Conservation (phyloP, 2,888 invertebrate genomes). For the Chrysotoxum bicinctum region DNA sequence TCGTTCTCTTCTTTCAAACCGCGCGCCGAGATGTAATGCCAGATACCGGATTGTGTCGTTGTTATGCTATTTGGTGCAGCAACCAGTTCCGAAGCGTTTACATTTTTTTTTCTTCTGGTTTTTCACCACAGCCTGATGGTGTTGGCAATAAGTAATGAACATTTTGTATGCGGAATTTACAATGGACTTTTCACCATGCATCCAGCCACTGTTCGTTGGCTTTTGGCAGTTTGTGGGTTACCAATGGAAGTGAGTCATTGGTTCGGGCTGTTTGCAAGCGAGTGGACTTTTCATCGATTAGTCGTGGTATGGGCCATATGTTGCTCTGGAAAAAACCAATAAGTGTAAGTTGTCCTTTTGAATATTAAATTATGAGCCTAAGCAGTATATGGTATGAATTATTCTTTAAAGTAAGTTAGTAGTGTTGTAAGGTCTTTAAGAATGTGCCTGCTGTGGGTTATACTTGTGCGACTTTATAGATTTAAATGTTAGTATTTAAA, state of each 20-base stretch:
- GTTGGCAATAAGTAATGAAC: not conserved
- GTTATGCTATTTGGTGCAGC: conserved; percentile 1
- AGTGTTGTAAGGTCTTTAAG: not conserved
- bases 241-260: conserved; percentile 61
- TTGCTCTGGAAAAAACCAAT: not conserved
- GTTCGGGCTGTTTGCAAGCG: not conserved
- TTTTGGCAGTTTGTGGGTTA: conserved; percentile 61
- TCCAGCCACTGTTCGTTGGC: conserved; percentile 22
- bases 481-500: too few species aligned
- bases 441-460: not conserved
- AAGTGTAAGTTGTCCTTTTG: not conserved
- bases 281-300: conserved; percentile 49
- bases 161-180: not conserved
- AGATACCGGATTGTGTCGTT: conserved; percentile 43
- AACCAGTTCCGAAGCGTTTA: conserved; percentile 48
- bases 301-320: conserved; percentile 55
- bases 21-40: too few species aligned
- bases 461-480: too few species aligned
- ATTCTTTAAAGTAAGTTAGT: not conserved
- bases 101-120: conserved; percentile 38
- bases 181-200: conserved; percentile 34
- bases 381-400: not conserved
- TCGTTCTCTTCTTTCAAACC: conserved; percentile 14
- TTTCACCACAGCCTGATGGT: not conserved
- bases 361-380: not conserved